Conservation (phyloP, 2,113 vertebrate genomes). For the Aix galericulata region DNA sequence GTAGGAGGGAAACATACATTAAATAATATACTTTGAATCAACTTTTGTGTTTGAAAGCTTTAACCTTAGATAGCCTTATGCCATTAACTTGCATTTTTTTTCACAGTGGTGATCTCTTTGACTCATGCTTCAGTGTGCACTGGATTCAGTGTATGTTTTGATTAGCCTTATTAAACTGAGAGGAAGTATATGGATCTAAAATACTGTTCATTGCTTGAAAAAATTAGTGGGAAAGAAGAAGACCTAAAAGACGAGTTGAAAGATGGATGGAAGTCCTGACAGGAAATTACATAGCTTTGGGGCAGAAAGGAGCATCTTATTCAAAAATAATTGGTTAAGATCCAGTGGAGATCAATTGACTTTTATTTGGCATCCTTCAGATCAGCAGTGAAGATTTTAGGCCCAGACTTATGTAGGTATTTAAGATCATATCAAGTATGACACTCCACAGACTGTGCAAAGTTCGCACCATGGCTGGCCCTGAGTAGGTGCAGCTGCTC, state of each 20-base stretch:
- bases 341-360: not conserved
- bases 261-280: not conserved
- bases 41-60: not conserved
- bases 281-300: not conserved
- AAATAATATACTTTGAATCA: not conserved
- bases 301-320: not conserved
- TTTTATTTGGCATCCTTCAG: not conserved
- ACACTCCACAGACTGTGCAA: accelerated
- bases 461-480: accelerated
- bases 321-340: not conserved
- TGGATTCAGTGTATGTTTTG: slow-evolving; percentile 55
- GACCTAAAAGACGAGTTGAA: slow-evolving; percentile 10
- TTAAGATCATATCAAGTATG: not conserved
- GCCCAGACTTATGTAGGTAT: accelerated
- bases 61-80: slow-evolving; percentile 5
- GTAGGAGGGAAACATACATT: not conserved
- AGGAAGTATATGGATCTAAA: slow-evolving; percentile 47
- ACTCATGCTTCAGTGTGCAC: slow-evolving; percentile 48
- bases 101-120: slow-evolving; percentile 55
- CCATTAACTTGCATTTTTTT: slow-evolving; percentile 13
- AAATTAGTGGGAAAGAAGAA: slow-evolving; percentile 36
- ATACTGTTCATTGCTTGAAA: slow-evolving; percentile 24
- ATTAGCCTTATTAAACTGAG: slow-evolving; percentile 54
- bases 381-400: not conserved
- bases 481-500: not conserved